Evolutionary conservation across 2,113 vertebrate species (phyloP).

Genomic region (Erinaceus europaeus): DNA sequence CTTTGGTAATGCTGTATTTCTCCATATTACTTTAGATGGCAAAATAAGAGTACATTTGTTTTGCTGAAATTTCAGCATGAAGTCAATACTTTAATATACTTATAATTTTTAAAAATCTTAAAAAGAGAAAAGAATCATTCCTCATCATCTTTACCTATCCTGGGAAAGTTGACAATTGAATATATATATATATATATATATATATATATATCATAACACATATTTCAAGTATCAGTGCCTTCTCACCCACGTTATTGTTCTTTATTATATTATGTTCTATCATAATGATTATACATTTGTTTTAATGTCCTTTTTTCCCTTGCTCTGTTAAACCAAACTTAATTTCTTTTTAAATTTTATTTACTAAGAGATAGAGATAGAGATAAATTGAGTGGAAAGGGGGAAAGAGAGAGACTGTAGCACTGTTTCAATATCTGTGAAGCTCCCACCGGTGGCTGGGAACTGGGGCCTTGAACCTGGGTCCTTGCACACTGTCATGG

Average conservation of each 20-base stretch:
- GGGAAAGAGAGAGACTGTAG: too few species aligned
- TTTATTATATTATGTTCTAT: neutral
- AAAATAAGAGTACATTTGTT: conserved; percentile 38
- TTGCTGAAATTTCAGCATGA: conserved; percentile 35
- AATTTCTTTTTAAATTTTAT: too few species aligned
- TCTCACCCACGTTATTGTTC: neutral
- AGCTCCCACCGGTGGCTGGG: too few species aligned
- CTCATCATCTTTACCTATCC: neutral
- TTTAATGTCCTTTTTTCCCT: too few species aligned
- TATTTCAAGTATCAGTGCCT: neutral
- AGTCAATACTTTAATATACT: conserved; percentile 41
- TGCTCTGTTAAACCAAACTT: too few species aligned
- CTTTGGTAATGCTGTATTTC: neutral
- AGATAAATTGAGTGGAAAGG: too few species aligned
- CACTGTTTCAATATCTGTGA: too few species aligned
- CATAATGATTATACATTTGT: neutral
- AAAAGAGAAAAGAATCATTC: neutral
- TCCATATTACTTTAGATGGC: conserved; percentile 30
- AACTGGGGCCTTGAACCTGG: too few species aligned
- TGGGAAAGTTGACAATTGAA: neutral
- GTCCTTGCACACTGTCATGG: too few species aligned
- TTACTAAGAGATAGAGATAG: too few species aligned
- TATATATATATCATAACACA: neutral
- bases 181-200: too few species aligned
- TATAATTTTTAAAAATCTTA: conserved; percentile 49